phyloP scores from a whole-genome alignment of 1,140 invertebrate species.

The Trypoxylus dichotomus region DNA sequence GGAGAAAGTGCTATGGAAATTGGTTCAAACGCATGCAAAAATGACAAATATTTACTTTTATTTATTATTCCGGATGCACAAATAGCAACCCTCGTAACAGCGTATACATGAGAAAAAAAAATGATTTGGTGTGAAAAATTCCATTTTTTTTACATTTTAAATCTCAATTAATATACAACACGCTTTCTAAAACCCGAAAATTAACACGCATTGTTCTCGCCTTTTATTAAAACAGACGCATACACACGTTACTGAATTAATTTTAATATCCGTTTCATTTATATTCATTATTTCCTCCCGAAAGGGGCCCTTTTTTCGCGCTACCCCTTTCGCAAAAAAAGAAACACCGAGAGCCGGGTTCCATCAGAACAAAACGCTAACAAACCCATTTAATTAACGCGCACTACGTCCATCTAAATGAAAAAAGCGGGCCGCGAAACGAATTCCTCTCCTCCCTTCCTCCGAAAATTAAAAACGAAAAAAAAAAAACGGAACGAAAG shows the following conservation, averaged over 20 bases:
- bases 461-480: neutral
- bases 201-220: neutral
- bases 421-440: neutral
- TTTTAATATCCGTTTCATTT: neutral
- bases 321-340: neutral
- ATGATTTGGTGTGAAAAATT: neutral
- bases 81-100: no score
- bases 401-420: neutral
- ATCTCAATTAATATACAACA: neutral
- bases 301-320: neutral
- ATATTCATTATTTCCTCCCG: neutral
- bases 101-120: no score
- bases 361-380: neutral
- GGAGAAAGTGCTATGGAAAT: no score
- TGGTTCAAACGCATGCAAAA: no score
- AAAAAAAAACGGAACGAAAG: neutral
- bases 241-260: neutral
- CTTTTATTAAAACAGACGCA: neutral
- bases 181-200: neutral
- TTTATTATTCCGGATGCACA: no score
- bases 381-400: constrained; percentile 3
- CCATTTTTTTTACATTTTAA: neutral
- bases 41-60: no score
- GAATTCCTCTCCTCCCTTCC: neutral
- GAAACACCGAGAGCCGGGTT: neutral